Evolutionary conservation across 2,113 vertebrate species (phyloP).

Genomic region (Siniperca chuatsi): DNA sequence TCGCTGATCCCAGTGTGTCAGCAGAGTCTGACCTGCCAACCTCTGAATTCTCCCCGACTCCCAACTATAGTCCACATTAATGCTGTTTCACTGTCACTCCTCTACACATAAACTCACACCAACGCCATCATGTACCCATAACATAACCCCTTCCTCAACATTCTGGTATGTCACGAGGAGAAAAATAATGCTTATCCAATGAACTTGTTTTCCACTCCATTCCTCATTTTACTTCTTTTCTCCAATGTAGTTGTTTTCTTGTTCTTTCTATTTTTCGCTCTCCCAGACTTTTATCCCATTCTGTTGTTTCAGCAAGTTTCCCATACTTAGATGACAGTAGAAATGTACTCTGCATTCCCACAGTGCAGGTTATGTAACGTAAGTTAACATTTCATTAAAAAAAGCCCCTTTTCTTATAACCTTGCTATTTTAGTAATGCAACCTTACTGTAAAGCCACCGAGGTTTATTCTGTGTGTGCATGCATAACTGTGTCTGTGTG

Average conservation of each 20-base stretch:
- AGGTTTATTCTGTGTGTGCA: conserved; percentile 48
- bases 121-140: conserved; percentile 45
- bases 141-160: conserved; percentile 30
- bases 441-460: conserved; percentile 29
- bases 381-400: conserved; percentile 62
- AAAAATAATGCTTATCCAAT: conserved; percentile 48
- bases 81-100: conserved; percentile 63
- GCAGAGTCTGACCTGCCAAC: conserved; percentile 77
- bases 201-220: conserved; percentile 51
- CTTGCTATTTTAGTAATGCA: conserved; percentile 52
- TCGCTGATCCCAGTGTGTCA: conserved; percentile 84
- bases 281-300: conserved; percentile 55
- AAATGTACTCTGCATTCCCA: conserved; percentile 65
- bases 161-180: conserved; percentile 38
- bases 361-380: conserved; percentile 64
- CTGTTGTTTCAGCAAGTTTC: conserved; percentile 76
- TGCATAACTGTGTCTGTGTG: conserved; percentile 34
- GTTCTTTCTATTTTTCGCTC: conserved; percentile 60
- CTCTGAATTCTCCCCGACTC: conserved; percentile 68
- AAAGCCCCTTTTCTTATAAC: conserved; percentile 60
- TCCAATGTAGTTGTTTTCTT: conserved; percentile 53
- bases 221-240: conserved; percentile 23
- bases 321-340: conserved; percentile 70
- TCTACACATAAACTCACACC: conserved; percentile 56
- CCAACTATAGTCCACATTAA: conserved; percentile 72